Evolutionary conservation across 2,888 invertebrate genomes (phyloP).

Genomic region (Rhogogaster chlorosoma): DNA sequence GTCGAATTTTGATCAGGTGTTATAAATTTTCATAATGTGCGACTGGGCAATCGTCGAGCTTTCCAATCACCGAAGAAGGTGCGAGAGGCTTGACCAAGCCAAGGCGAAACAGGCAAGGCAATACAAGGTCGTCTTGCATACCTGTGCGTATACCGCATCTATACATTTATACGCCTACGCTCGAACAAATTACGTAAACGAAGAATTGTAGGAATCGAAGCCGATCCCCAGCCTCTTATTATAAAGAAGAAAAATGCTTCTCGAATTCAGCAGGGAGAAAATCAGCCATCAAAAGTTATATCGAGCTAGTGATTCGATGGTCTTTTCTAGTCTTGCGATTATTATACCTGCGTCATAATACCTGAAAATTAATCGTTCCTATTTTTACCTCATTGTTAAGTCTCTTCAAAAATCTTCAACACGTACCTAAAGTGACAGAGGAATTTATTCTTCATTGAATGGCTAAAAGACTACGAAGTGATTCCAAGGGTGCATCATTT

Average conservation of each 20-base stretch:
- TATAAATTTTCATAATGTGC: conserved; percentile 19
- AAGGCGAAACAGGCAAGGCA: conserved; percentile 22
- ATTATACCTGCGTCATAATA: background rate
- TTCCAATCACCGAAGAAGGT: conserved; percentile 46
- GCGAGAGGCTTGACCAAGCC: conserved; percentile 27
- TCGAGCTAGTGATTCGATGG: background rate
- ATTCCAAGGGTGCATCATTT: background rate
- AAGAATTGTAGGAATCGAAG: background rate
- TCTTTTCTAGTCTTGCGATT: background rate
- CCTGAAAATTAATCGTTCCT: background rate
- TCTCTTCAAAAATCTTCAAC: background rate
- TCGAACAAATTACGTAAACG: conserved; percentile 20
- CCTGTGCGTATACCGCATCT: conserved; percentile 22
- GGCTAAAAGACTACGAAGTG: background rate
- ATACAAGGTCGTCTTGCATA: conserved; percentile 43
- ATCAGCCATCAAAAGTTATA: background rate
- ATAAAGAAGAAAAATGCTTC: background rate
- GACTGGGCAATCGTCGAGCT: background rate
- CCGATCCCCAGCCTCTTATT: background rate
- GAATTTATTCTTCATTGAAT: background rate
- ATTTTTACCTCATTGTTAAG: background rate
- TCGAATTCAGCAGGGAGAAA: background rate
- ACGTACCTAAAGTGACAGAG: background rate
- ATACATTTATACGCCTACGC: conserved; percentile 1
- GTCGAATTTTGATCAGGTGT: background rate